Conservation (phyloP, 2,113 vertebrate species). For the Cyprinodon brontotheroides region DNA sequence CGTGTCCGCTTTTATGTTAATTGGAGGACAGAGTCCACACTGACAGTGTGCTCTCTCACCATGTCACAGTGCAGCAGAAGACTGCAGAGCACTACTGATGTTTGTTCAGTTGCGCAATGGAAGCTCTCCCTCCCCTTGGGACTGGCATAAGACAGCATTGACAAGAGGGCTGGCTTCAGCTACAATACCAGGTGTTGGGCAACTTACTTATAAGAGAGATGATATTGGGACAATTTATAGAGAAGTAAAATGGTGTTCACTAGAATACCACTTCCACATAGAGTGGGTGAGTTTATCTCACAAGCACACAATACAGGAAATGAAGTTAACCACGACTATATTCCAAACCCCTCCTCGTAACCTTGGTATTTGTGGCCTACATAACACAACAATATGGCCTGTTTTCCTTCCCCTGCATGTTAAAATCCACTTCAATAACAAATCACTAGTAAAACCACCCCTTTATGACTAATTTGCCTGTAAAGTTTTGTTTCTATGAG, state of each 20-base stretch:
- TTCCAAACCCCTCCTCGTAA: slow-evolving; percentile 49
- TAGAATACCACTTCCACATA: slow-evolving; percentile 40
- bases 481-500: neutral
- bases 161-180: slow-evolving; percentile 20
- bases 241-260: neutral
- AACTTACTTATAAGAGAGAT: neutral
- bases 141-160: slow-evolving; percentile 8
- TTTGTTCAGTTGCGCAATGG: slow-evolving; percentile 72
- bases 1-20: slow-evolving; percentile 28
- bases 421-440: slow-evolving; percentile 35
- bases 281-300: slow-evolving; percentile 27
- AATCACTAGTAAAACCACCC: slow-evolving; percentile 21
- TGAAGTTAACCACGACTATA: slow-evolving; percentile 51
- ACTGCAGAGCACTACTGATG: slow-evolving; percentile 57
- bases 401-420: slow-evolving; percentile 4
- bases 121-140: slow-evolving; percentile 24
- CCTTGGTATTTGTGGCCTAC: slow-evolving; percentile 42
- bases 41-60: slow-evolving; percentile 19
- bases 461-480: slow-evolving; percentile 47
- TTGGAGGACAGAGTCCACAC: slow-evolving; percentile 59
- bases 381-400: slow-evolving; percentile 54
- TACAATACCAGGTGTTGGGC: neutral
- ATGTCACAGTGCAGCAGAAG: slow-evolving; percentile 65
- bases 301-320: slow-evolving; percentile 62
- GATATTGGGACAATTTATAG: neutral